Base-by-base conservation (phyloP, 2,113 vertebrate species). In the Manacus vitellinus region DNA sequence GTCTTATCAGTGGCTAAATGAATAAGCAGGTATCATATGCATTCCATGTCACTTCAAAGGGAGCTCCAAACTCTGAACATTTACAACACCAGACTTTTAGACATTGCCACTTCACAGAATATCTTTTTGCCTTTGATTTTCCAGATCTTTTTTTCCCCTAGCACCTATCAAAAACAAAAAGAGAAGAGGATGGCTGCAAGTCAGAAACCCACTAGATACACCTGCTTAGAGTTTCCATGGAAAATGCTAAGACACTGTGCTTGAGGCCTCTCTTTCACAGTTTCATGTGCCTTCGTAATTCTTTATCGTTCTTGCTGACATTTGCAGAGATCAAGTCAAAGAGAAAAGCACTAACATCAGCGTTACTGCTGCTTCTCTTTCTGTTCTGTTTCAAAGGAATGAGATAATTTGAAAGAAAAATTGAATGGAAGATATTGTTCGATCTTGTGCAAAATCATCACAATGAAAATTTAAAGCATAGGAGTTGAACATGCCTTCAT, bases 41-140 rank as follows among this genome's bases (percentile, higher is more conserved):
- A 93, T 96, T 96, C 88, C 94, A 39, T 90, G 46, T 24, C 73
- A 95, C 92, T 92, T 96, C 89, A 96, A 97, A 95, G 94, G 73
- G 24, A 12, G 3, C 73, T 95, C 72, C 89, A 89, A 96, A 88
- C 30, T 70, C 88, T 10, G 72, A 85, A 85, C 72, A 30, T 91
- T 96, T 95, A 97, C 77, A 79, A 58, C 24, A 17, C 80, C 54
- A 77, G 39, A 31, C 82, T 87, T 85, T 91, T 88, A 94, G 74
- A 90, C 65, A 97, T 67, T 93, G 27, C 35, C 85, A 86, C 82
- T 96, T 89, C 94, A 80, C n/a, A 20, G n/a, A 96, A 80, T 65
- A 85, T 92, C 61, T 68, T 93, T 95, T 73, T 92, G 44, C 72
- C 87, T 96, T 96, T 95, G 95, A 86, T 90, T 96, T 74, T 92